Base-by-base conservation (phyloP, 64 coral and sea anemone species). In the Orbicella faveolata region DNA sequence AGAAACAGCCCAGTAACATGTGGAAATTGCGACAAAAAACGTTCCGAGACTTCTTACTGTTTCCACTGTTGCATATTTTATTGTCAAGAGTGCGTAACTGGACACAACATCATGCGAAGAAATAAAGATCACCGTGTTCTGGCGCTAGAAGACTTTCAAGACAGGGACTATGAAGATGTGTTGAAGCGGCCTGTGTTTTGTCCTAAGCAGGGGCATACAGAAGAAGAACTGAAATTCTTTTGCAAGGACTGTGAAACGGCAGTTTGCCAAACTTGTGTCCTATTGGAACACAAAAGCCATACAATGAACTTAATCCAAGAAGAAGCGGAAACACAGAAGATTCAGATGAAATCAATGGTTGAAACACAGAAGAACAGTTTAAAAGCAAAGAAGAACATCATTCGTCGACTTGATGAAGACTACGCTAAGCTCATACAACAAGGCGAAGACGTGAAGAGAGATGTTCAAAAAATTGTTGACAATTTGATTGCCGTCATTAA, bases 71-170 rank as follows among this genome's bases (percentile, higher is more conserved):
- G n/a, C 15, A 4, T 3, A 0, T 84, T 68, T 19, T 84, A 39
- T 35, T 84, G 81, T 26, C 18, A 34, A 34, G 44, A 65, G 0
- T 84, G 81, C 81, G 9, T 67, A 20, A 12, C 0, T 19, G 53
- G 12, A 17, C 81, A 84, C 62, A 64, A 84, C 34, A 33, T 84
- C 11, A 23, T 39, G 62, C 52, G 16, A 6, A 21, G 48, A 17
- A 19, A 39, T 20, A 55, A 14, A 0, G 81, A n/a, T 7, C 81
- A 84, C 67, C 81, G 61, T 5, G 21, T 84, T 17, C 34, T 75
- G 52, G 85, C 85, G 69, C 37, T 87, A 2, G 75, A 57, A 87
- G 85, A 75, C 6, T 87, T 87, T 75, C 36, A 52, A 14, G 85
- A 61, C 17, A 75, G 59, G 25, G 85, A 87, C 65, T 75, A 75